Percentiles rank a stretch among this genome's conserved stretches.
Conservation (phyloP, 2,888 invertebrate species). For the Chaetogeoica ovagalla region DNA sequence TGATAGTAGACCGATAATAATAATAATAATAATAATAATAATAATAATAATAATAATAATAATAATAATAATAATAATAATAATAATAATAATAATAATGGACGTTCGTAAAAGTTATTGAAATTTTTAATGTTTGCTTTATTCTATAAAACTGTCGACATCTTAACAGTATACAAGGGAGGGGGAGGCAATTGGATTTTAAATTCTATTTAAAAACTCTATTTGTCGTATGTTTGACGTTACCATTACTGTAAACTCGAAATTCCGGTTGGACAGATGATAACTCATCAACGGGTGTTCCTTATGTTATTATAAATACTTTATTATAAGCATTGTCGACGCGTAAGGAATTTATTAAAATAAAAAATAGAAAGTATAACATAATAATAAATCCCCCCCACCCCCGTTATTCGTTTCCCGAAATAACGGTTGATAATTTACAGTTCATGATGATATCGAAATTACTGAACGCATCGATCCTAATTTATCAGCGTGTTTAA, state of each 20-base stretch:
- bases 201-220: no score
- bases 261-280: constrained; percentile 15
- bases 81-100: no score
- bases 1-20: neutral
- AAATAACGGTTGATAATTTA: constrained; percentile 45
- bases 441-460: constrained; percentile 27
- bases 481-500: constrained; percentile 19
- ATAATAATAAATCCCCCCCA: constrained; percentile 31
- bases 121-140: neutral
- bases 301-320: neutral
- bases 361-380: constrained; percentile 27
- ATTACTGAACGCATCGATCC: constrained; percentile 17
- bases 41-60: no score
- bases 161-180: neutral
- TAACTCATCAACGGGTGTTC: constrained; percentile 38
- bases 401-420: constrained; percentile 34
- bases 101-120: no score
- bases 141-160: neutral
- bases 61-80: no score
- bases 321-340: no score
- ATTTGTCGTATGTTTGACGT: neutral
- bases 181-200: no score
- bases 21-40: no score
- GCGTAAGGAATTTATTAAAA: constrained; percentile 2
- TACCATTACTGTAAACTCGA: constrained; percentile 13